phyloP scores from a whole-genome alignment of 2,797 vertebrate genomes.

The Coregonus sp. region DNA sequence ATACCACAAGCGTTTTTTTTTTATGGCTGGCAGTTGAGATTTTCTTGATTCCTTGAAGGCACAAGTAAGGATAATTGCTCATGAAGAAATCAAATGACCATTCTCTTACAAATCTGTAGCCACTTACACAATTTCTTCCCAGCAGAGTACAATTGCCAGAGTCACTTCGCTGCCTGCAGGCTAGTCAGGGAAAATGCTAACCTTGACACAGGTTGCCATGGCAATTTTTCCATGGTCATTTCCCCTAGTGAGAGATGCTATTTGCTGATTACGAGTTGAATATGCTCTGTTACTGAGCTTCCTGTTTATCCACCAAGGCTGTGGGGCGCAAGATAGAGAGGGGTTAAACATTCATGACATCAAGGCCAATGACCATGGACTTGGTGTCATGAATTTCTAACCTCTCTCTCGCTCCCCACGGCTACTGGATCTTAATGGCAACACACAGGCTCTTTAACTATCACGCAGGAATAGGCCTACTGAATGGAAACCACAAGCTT shows the following conservation, averaged over 20 bases:
- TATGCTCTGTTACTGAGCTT: conserved; percentile 24
- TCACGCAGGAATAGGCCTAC: conserved; percentile 19
- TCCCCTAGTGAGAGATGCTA: conserved; percentile 31
- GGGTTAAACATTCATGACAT: no score
- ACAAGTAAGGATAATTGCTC: neutral
- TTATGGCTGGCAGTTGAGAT: neutral
- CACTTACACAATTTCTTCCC: conserved; percentile 3
- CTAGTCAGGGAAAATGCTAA: conserved; percentile 47
- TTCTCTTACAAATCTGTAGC: neutral
- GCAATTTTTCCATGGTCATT: conserved; percentile 58
- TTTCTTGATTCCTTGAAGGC: neutral
- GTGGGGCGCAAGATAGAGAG: no score
- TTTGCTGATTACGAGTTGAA: conserved; percentile 45
- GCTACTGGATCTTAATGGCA: conserved; percentile 23
- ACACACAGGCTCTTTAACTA: conserved; percentile 4
- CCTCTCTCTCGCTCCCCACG: neutral
- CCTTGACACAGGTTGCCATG: conserved; percentile 53
- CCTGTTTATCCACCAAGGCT: conserved; percentile 28
- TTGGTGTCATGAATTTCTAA: conserved; percentile 27
- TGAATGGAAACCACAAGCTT: conserved; percentile 14
- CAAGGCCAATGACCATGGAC: conserved; percentile 46
- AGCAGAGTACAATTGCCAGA: conserved; percentile 15
- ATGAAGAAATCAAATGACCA: neutral
- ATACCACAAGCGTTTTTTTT: no score
- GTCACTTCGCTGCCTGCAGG: conserved; percentile 48